phyloP scores from a whole-genome alignment of 2,113 vertebrate species.

The Cephalopterus ornatus region DNA sequence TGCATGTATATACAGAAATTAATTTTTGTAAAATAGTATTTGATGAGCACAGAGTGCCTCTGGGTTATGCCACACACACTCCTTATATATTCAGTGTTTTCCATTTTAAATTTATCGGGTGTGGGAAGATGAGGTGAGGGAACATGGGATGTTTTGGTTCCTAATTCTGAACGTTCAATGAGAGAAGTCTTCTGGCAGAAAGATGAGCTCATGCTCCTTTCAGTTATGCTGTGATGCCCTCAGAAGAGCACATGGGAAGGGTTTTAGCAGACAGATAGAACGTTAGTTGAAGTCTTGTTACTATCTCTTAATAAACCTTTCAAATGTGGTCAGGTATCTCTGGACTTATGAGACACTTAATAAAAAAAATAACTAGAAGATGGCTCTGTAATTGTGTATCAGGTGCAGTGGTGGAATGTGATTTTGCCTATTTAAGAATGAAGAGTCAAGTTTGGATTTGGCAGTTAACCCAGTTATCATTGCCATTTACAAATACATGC shows the following conservation, averaged over 20 bases:
- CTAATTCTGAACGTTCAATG: neutral
- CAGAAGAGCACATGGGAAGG: neutral
- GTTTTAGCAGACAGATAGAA: neutral
- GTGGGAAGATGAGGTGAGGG: neutral
- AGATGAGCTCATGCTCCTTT: neutral
- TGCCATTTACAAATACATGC: neutral
- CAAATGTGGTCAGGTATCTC: neutral
- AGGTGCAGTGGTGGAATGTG: neutral
- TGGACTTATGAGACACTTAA: neutral
- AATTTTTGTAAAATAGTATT: neutral
- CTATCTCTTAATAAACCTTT: neutral
- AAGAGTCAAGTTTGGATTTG: neutral
- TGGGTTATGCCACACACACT: neutral
- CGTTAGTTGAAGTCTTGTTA: neutral
- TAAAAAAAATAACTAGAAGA: neutral
- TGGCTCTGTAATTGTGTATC: neutral
- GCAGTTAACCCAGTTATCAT: neutral
- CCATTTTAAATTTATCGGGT: neutral
- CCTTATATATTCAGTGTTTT: neutral
- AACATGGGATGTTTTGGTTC: neutral
- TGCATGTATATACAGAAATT: rapidly evolving
- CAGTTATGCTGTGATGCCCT: neutral
- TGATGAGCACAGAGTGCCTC: neutral
- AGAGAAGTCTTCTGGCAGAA: neutral
- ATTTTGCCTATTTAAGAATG: neutral